Conservation (phyloP, 2,113 vertebrate genomes). For the Cyanoderma ruficeps region DNA sequence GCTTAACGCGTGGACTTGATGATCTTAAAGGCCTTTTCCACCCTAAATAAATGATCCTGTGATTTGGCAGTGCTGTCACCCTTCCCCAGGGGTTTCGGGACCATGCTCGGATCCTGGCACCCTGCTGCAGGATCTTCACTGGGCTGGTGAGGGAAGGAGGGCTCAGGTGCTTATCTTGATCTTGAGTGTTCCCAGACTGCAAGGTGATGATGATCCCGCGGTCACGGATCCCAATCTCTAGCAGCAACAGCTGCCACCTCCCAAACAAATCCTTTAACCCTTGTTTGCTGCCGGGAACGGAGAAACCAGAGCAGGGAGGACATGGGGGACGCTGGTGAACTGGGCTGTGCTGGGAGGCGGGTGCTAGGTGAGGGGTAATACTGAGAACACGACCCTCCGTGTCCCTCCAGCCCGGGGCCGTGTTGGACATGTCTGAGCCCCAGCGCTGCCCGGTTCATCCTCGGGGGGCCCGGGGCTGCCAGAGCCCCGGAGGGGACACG, state of each 20-base stretch:
- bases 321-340: not conserved
- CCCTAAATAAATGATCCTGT: not conserved
- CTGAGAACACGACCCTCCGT: not conserved
- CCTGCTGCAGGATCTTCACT: not conserved
- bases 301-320: not conserved
- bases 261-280: not conserved
- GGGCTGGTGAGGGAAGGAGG: not conserved
- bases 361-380: not conserved
- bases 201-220: not conserved
- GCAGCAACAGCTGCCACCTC: not conserved
- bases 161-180: not conserved
- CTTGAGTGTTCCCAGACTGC: not conserved
- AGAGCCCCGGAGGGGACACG: not conserved
- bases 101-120: not conserved
- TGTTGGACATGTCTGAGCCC: accelerated
- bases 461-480: not conserved
- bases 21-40: not conserved
- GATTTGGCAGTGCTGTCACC: not conserved
- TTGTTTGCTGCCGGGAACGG: not conserved
- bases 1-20: not conserved
- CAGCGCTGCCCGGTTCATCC: no score
- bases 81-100: not conserved
- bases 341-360: not conserved
- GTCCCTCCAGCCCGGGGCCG: not conserved
- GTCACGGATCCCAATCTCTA: not conserved